A percentile compares a stretch with the other conserved stretches of the same genome.
Evolutionary conservation across 2,888 invertebrate genomes (phyloP).

Genomic region (Lithophane leautieri): DNA sequence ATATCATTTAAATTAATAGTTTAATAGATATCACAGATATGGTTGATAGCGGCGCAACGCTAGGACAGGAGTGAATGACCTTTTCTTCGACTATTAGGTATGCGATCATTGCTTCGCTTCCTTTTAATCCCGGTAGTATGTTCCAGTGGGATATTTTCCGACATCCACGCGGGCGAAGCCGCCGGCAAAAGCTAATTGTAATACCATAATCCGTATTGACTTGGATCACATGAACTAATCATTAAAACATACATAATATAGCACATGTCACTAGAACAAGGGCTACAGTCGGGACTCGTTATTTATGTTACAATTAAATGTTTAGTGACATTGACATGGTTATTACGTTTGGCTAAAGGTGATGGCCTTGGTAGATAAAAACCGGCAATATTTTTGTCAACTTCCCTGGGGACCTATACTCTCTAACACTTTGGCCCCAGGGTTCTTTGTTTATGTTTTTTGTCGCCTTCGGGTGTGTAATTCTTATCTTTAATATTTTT

Average conservation of each 20-base stretch:
- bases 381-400: constrained; percentile 12
- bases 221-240: constrained; percentile 9
- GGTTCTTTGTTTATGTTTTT: not conserved
- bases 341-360: constrained; percentile 20
- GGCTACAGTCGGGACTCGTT: not conserved
- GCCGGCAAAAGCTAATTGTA: not conserved
- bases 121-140: no score
- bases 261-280: not conserved
- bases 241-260: no score
- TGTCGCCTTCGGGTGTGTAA: not conserved
- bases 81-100: no score
- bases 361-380: constrained; percentile 20
- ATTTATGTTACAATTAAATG: constrained; percentile 35
- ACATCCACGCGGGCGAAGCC: no score
- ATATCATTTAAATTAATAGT: no score
- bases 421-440: not conserved
- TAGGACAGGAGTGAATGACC: no score
- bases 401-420: not conserved
- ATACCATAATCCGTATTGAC: not conserved
- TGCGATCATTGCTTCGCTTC: no score
- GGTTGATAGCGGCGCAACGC: no score
- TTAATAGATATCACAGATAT: no score
- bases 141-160: no score
- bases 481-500: not conserved
- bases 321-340: constrained; percentile 8